Evolutionary conservation across 2,113 vertebrate genomes (phyloP).

Genomic region (Scatophagus argus): DNA sequence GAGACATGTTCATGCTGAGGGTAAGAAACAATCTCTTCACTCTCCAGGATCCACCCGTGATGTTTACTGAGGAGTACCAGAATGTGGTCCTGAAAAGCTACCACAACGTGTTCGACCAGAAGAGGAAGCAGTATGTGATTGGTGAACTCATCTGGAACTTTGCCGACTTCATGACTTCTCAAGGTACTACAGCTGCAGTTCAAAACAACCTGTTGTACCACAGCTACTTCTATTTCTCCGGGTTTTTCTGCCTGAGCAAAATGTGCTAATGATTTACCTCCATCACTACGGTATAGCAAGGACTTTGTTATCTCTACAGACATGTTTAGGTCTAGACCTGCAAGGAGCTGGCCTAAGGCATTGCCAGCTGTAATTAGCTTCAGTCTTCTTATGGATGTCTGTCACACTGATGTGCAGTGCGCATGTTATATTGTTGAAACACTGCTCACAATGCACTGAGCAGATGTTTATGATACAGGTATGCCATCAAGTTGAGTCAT

Average conservation of each 20-base stretch:
- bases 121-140: constrained; percentile 90
- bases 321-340: too few relatives aligned
- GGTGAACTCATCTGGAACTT: constrained; percentile 99
- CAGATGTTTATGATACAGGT: too few relatives aligned
- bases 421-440: too few relatives aligned
- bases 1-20: not conserved
- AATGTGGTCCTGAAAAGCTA: constrained; percentile 86
- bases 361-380: too few relatives aligned
- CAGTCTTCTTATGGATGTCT: too few relatives aligned
- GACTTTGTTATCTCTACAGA: not conserved
- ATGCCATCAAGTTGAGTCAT: not conserved
- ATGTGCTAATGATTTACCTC: not conserved
- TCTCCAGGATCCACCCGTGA: constrained; percentile 91
- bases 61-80: constrained; percentile 98
- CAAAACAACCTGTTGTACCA: not conserved
- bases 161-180: constrained; percentile 95
- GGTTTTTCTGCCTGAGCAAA: too few relatives aligned
- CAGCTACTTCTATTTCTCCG: not conserved
- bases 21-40: constrained; percentile 15
- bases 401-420: too few relatives aligned
- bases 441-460: too few relatives aligned
- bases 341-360: too few relatives aligned
- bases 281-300: not conserved
- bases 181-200: constrained; percentile 83
- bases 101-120: constrained; percentile 90